phyloP scores from a whole-genome alignment of 1,140 invertebrate genomes.

The Octopus sinensis region DNA sequence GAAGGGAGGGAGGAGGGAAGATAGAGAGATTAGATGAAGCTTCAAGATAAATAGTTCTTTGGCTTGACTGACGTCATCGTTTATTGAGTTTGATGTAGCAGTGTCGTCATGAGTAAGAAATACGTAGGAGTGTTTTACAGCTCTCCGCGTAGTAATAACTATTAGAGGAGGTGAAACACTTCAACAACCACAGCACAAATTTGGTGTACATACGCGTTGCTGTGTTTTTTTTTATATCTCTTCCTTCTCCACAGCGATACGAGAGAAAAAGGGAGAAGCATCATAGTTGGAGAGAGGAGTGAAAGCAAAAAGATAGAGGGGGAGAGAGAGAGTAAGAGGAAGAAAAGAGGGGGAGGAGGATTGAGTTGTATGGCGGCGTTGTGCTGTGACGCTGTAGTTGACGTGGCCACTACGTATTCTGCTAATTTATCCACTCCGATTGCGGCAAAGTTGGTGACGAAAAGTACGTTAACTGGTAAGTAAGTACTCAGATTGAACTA shows the following conservation, averaged over 20 bases:
- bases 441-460: constrained; percentile 88
- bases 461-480: constrained; percentile 89
- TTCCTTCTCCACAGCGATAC: not conserved
- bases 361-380: constrained; percentile 28
- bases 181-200: not conserved
- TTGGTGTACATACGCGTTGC: not conserved
- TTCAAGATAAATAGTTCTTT: not conserved
- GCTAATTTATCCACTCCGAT: constrained; percentile 83
- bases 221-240: not conserved
- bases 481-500: constrained; percentile 50
- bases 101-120: not conserved
- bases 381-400: constrained; percentile 83
- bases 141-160: not conserved
- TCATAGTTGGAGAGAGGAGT: not conserved
- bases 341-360: not conserved
- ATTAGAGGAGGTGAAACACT: not conserved
- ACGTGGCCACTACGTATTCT: constrained; percentile 91
- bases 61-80: not conserved
- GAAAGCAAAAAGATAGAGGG: too few species aligned
- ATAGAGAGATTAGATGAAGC: not conserved
- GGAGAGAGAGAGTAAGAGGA: not conserved
- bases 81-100: constrained; percentile 9
- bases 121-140: not conserved
- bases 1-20: not conserved
- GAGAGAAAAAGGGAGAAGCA: not conserved